These are phyloP conservation scores for Augochlorella aurata DNA, from an alignment of 2,888 invertebrate species.

Conservation along the genomic window DNA sequence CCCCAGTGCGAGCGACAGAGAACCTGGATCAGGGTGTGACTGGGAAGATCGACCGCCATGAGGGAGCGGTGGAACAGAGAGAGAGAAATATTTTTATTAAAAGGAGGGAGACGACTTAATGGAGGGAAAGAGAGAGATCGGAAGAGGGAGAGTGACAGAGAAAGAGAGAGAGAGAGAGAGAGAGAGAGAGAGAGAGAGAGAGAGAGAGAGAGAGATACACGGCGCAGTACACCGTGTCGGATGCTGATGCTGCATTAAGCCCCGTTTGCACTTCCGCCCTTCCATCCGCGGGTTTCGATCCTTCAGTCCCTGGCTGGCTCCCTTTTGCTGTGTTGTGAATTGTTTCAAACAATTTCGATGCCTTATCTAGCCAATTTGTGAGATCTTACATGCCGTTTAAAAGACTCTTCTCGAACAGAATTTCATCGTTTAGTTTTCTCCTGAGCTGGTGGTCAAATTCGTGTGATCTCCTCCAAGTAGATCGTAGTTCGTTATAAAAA, in stretches of 20 bases:
- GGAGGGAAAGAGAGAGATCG: conserved; percentile 34
- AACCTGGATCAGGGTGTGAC: conserved; percentile 32
- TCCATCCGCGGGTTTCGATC: conserved; percentile 55
- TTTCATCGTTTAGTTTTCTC: neutral
- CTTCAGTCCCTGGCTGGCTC: conserved; percentile 21
- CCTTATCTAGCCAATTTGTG: neutral
- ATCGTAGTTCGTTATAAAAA: no score
- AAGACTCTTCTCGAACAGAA: neutral
- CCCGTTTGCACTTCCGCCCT: conserved; percentile 67
- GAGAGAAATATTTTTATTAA: conserved; percentile 69
- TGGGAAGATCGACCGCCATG: conserved; percentile 8
- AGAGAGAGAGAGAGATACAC: conserved; percentile 40
- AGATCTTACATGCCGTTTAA: no score
- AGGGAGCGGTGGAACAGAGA: conserved; percentile 43
- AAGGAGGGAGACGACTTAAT: conserved; percentile 53
- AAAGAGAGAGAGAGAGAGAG: conserved; percentile 31
- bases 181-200: conserved; percentile 56
- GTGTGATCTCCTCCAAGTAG: no score
- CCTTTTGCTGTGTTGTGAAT: neutral
- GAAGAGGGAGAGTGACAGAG: conserved; percentile 50
- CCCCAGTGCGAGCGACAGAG: conserved; percentile 35
- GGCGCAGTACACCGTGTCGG: conserved; percentile 59
- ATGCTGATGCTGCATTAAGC: conserved; percentile 63
- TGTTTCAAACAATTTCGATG: conserved; percentile 37
- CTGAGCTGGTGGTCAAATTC: neutral